Conservation (phyloP, 2,888 invertebrate species). For the Drosophila pseudotakahashii region DNA sequence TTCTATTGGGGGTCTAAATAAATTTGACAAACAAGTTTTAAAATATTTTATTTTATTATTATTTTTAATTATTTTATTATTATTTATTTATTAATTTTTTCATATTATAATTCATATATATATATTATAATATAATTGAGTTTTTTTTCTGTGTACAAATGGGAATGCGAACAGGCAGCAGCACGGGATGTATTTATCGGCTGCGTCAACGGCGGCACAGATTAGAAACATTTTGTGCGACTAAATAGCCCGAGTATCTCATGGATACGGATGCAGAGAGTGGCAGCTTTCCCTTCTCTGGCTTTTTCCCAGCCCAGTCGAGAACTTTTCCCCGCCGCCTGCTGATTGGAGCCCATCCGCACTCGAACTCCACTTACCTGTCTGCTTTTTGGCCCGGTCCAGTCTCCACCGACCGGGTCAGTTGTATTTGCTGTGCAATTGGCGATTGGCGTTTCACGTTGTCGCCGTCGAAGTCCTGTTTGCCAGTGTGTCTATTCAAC, state of each 20-base stretch:
- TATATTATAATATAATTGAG: neutral
- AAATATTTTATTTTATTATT: no score
- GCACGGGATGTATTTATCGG: slow-evolving; percentile 62
- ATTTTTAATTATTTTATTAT: no score
- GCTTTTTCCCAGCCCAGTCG: slow-evolving; percentile 21
- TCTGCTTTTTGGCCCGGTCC: slow-evolving; percentile 6
- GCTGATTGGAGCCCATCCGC: slow-evolving; percentile 14
- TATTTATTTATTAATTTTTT: no score
- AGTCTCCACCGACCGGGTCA: slow-evolving; percentile 11
- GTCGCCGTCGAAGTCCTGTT: slow-evolving; percentile 36
- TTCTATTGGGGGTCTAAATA: neutral
- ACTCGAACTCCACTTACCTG: slow-evolving; percentile 7
- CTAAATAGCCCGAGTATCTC: slow-evolving; percentile 66
- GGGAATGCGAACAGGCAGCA: slow-evolving; percentile 47
- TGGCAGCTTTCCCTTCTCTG: slow-evolving; percentile 35
- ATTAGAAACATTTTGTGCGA: slow-evolving; percentile 75
- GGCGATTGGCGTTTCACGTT: slow-evolving; percentile 24
- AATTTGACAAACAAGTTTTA: no score
- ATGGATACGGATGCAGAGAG: slow-evolving; percentile 68
- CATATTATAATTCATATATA: no score
- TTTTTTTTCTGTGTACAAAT: neutral
- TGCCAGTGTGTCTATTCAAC: slow-evolving; percentile 1
- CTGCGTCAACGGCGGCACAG: slow-evolving; percentile 61
- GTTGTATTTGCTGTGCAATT: slow-evolving; percentile 13
- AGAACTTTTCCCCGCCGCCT: slow-evolving; percentile 19